These are phyloP conservation scores for Austrolebias charrua DNA, from an alignment of 2,797 vertebrate genomes.

Conservation along the genomic window DNA sequence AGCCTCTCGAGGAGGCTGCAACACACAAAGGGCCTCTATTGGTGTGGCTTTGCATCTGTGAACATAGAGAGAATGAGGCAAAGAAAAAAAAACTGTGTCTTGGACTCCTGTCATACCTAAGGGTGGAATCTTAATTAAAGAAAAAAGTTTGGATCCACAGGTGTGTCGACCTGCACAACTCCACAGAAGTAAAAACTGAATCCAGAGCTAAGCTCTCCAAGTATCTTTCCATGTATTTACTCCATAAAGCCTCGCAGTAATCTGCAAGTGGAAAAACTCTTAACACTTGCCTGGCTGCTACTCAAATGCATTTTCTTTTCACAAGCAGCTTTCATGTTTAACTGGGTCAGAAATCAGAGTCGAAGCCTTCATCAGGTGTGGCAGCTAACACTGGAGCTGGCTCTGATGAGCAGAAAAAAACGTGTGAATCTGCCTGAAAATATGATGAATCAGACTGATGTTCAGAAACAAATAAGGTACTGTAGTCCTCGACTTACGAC, in stretches of 20 bases:
- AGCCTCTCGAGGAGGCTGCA: constrained; percentile 65
- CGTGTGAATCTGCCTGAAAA: background rate
- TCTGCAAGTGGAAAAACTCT: constrained; percentile 26
- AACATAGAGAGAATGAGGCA: constrained; percentile 19
- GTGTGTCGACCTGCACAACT: constrained; percentile 3
- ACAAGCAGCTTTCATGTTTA: constrained; percentile 68
- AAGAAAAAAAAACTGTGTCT: constrained; percentile 30
- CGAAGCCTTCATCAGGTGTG: constrained; percentile 15
- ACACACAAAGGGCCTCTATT: constrained; percentile 66
- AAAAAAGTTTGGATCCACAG: constrained; percentile 1
- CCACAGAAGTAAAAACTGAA: constrained; percentile 4
- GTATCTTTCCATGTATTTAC: constrained; percentile 45
- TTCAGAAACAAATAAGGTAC: no score
- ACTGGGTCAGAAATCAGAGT: constrained; percentile 61
- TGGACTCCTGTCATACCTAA: constrained; percentile 32
- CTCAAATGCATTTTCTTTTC: constrained; percentile 46
- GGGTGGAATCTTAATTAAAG: constrained; percentile 23
- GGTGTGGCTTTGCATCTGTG: constrained; percentile 19
- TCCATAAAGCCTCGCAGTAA: constrained; percentile 25
- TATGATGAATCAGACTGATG: background rate
- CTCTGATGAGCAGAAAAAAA: constrained; percentile 19
- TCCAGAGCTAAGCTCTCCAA: background rate
- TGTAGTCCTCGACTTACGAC: no score
- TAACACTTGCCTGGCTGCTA: constrained; percentile 42
- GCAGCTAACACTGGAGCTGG: constrained; percentile 13